Evolutionary conservation across 2,888 invertebrate genomes (phyloP).

Genomic region (Drosophila tripunctata): DNA sequence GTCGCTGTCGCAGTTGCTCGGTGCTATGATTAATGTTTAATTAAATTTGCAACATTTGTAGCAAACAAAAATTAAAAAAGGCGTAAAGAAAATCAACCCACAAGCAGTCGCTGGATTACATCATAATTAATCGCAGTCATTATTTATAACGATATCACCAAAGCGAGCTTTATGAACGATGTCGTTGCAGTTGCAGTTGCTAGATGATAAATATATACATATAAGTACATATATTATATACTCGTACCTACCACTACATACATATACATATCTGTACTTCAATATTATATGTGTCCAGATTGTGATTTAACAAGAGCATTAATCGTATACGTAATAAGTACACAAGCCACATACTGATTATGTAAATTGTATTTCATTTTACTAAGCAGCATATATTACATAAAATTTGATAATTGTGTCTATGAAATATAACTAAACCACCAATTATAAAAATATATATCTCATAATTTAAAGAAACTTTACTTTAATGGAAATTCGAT

Average conservation of each 20-base stretch:
- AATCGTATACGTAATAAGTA: not conserved
- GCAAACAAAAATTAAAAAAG: slow-evolving; percentile 2
- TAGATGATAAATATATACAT: not conserved
- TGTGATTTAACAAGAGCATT: not conserved
- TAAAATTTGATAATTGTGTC: no score
- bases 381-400: no score
- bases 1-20: not conserved
- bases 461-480: no score
- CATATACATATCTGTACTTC: not conserved
- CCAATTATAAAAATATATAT: no score
- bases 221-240: not conserved
- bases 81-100: slow-evolving; percentile 12
- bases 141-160: slow-evolving; percentile 69
- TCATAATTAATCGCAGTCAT: slow-evolving; percentile 71
- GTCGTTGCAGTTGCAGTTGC: slow-evolving; percentile 11
- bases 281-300: not conserved
- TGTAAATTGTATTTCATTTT: no score
- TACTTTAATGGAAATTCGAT: not conserved
- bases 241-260: not conserved
- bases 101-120: slow-evolving; percentile 58
- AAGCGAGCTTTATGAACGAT: slow-evolving; percentile 14
- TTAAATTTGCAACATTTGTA: slow-evolving; percentile 62
- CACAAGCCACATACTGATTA: no score
- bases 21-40: slow-evolving; percentile 70
- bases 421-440: no score